Conservation (phyloP, 2,113 vertebrate species). For the Microtus montanus region DNA sequence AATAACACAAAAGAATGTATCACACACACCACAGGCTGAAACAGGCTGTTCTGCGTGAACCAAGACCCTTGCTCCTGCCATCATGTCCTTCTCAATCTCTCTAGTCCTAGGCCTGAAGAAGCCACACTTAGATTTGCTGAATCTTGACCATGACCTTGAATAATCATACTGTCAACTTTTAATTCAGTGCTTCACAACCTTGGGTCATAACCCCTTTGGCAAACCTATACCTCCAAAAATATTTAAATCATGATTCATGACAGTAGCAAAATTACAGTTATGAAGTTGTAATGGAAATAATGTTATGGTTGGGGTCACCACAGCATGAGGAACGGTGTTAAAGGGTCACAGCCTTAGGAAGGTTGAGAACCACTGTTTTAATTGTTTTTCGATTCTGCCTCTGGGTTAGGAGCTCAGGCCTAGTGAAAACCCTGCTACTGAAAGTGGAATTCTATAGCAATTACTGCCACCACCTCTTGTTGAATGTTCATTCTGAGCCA, state of each 20-base stretch:
- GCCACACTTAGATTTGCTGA: background rate
- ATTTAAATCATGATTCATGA: background rate
- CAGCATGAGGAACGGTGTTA: background rate
- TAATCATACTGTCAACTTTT: background rate
- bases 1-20: background rate
- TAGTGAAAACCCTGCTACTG: background rate
- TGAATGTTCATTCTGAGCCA: background rate
- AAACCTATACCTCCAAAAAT: background rate
- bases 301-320: background rate
- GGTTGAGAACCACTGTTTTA: background rate
- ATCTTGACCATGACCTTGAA: background rate
- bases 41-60: background rate
- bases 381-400: background rate
- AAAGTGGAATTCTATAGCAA: background rate
- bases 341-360: background rate
- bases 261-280: background rate
- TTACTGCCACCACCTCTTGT: background rate
- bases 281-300: background rate
- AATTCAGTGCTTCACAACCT: background rate
- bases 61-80: background rate
- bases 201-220: background rate
- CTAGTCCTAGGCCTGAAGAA: background rate
- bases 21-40: background rate
- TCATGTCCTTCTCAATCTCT: background rate
- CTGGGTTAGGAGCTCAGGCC: background rate